These are phyloP conservation scores for Gallinago media DNA, from an alignment of 2,113 vertebrate genomes.

Conservation along the genomic window DNA sequence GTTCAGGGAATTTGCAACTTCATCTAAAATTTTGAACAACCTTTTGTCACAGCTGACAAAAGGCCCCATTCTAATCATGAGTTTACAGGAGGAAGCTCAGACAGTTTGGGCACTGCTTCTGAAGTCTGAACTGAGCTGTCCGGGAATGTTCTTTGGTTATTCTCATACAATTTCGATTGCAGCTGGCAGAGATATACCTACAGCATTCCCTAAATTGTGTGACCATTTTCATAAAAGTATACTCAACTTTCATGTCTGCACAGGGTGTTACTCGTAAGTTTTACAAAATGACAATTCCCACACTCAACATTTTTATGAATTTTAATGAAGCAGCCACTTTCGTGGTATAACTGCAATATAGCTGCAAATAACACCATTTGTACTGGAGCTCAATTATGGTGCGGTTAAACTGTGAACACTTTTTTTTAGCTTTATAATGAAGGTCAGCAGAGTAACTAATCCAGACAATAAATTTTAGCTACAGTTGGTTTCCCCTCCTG, in stretches of 20 bases:
- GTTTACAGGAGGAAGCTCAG: not conserved
- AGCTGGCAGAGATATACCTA: not conserved
- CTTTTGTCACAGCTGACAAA: not conserved
- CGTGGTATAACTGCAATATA: not conserved
- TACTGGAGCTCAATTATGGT: not conserved
- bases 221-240: not conserved
- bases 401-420: not conserved
- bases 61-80: not conserved
- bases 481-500: not conserved
- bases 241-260: not conserved
- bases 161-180: not conserved
- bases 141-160: not conserved
- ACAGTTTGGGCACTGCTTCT: not conserved
- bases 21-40: not conserved
- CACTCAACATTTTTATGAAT: not conserved
- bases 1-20: not conserved
- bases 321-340: not conserved
- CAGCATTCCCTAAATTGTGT: not conserved
- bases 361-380: not conserved
- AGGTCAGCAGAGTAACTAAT: not conserved
- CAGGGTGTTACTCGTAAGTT: not conserved
- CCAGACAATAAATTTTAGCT: not conserved
- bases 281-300: not conserved
- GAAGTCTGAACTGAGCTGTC: not conserved
- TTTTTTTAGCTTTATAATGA: conserved; percentile 14